These are phyloP conservation scores for Spinibarbus caldwelli DNA, from an alignment of 2,797 vertebrate species.

Conservation along the genomic window DNA sequence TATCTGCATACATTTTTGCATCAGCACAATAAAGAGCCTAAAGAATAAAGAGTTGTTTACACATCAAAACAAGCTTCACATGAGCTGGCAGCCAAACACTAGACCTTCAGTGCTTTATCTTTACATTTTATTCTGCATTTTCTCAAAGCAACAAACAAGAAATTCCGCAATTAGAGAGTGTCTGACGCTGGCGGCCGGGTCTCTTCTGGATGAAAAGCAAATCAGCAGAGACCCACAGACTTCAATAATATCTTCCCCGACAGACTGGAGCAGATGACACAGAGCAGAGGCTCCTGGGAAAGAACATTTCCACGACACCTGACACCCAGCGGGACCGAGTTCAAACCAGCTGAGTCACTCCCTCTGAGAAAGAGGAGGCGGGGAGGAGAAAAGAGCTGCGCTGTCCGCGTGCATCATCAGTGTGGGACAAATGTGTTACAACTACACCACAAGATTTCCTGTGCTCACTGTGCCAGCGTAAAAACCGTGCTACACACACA, in stretches of 20 bases:
- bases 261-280: slow-evolving; percentile 15
- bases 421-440: slow-evolving; percentile 51
- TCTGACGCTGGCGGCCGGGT: background rate
- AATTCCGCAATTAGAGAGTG: background rate
- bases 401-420: background rate
- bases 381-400: slow-evolving; percentile 37
- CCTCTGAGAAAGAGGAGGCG: slow-evolving; percentile 45
- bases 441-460: slow-evolving; percentile 54
- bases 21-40: background rate
- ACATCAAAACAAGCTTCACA: background rate
- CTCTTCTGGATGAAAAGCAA: slow-evolving; percentile 11
- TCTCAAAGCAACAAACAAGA: background rate
- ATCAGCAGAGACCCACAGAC: slow-evolving; percentile 24
- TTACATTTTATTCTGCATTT: background rate
- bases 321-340: slow-evolving; percentile 24
- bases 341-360: slow-evolving; percentile 47
- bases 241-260: slow-evolving; percentile 4
- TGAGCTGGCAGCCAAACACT: background rate
- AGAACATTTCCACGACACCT: slow-evolving; percentile 47
- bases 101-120: background rate
- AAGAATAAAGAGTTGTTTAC: too few species aligned
- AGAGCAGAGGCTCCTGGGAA: slow-evolving; percentile 19
- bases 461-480: slow-evolving; percentile 34
- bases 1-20: background rate
- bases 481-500: background rate